Evolutionary conservation across 1,140 invertebrate species (phyloP), one percentile per base, ranked within the genome.

Genomic region (Drosophila kepulauana): DNA sequence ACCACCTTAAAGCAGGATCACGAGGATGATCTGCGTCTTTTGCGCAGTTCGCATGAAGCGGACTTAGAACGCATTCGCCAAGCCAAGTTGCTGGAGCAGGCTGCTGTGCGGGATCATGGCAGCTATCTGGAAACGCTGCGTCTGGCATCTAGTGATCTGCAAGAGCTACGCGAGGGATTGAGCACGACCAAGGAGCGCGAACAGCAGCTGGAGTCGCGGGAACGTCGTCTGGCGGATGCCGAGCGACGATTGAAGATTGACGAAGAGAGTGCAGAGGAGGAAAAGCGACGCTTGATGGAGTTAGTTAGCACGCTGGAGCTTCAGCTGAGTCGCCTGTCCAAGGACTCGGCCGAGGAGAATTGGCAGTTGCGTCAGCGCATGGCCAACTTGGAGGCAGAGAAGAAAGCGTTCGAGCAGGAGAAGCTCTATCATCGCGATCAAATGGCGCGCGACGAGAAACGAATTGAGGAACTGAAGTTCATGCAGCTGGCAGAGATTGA

Each of bases 211-310:
- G 70, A 85, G 15, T 81, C 88, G 0, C 82, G 92, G 2, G 93
- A 94, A 63, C 89, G 92, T 20, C 88, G 92, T 45, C 65, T 94
- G 35, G 79, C 91, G 45, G 91, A 92, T 51, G 62, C 78, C 5
- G 89, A 93, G 58, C 48, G 82, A n/a, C 75, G 92, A 1, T 66
- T 94, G 5, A 93, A 93, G 67, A 93, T 93, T 51, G 88, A 90
- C 15, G 90, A 93, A 45, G 92, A 93, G 35, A 68, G 82, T n/a
- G 91, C 93, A 2, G 93, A 94, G 16, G 78, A 79, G 7, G 94
- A 94, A 75, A 85, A 94, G 74, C 79, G 92, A 3, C 92, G 93
- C n/a, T 85, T 94, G 0, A 90, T 94, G 79, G 86, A 91, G 3
- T 65, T 94, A 11, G 92, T 94, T 0, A 79, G 92, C 61, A 94